phyloP scores from a whole-genome alignment of 1,140 invertebrate species.

The Sitodiplosis mosellana region DNA sequence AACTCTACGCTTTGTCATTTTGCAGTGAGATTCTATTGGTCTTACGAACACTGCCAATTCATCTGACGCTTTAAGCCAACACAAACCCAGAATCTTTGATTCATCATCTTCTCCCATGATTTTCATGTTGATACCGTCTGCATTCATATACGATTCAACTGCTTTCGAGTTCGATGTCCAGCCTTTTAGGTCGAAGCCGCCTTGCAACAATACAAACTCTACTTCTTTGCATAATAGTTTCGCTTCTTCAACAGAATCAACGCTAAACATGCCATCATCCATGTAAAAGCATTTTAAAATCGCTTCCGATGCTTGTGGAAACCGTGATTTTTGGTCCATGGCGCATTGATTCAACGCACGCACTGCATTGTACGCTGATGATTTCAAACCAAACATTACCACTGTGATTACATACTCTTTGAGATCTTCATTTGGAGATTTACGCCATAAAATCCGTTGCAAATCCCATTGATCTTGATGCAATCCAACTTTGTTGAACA shows the following conservation, averaged over 20 bases:
- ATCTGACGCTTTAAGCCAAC: neutral
- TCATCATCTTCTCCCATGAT: neutral
- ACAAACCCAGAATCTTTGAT: neutral
- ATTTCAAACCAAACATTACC: neutral
- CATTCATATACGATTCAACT: neutral
- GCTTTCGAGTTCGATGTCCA: neutral
- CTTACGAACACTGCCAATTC: neutral
- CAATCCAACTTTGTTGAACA: neutral
- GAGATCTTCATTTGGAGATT: neutral
- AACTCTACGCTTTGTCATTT: slow-evolving; percentile 13
- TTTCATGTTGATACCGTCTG: neutral
- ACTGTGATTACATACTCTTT: neutral
- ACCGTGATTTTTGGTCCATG: neutral
- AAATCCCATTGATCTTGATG: neutral
- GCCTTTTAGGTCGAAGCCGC: neutral
- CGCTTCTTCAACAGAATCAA: neutral
- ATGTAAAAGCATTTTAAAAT: neutral
- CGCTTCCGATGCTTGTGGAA: neutral
- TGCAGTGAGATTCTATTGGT: neutral
- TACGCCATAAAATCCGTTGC: neutral
- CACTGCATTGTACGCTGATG: neutral
- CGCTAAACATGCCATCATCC: neutral
- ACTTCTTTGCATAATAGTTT: neutral
- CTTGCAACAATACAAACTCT: neutral
- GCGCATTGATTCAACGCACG: neutral